Evolutionary conservation across 2,113 vertebrate genomes (phyloP).

Genomic region (Spilogale gracilis): DNA sequence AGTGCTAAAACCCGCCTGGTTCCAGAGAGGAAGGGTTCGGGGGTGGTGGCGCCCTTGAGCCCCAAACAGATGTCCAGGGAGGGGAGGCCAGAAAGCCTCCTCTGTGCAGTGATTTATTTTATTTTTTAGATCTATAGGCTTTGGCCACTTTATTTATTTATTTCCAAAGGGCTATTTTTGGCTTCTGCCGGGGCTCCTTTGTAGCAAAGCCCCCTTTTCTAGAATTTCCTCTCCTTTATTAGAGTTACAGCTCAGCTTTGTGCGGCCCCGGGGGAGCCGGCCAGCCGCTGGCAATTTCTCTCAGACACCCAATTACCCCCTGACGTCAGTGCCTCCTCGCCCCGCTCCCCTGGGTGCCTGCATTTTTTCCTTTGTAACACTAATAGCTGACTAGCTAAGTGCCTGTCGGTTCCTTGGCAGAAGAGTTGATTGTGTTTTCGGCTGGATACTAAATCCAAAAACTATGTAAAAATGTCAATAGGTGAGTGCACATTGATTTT

Average conservation of each 20-base stretch:
- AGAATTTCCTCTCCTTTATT: conserved; percentile 95
- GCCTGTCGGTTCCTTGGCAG: conserved; percentile 93
- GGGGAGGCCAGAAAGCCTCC: conserved; percentile 75
- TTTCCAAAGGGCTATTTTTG: conserved; percentile 89
- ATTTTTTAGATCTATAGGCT: conserved; percentile 80
- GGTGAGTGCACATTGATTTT: conserved; percentile 93
- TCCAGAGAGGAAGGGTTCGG: conserved; percentile 69
- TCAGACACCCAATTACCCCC: conserved; percentile 96
- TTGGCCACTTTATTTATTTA: conserved; percentile 85
- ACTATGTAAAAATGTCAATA: conserved; percentile 94
- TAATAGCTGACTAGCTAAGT: conserved; percentile 93
- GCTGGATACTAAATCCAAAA: conserved; percentile 93
- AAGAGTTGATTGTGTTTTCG: conserved; percentile 92
- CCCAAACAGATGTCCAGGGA: conserved; percentile 84
- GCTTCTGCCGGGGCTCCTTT: conserved; percentile 87
- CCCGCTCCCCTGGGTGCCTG: conserved; percentile 97
- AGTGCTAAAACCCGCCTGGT: conserved; percentile 79
- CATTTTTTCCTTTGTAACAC: conserved; percentile 93
- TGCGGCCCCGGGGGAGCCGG: conserved; percentile 91
- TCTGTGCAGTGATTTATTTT: conserved; percentile 81
- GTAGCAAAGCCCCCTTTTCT: conserved; percentile 91
- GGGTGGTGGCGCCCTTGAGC: conserved; percentile 78
- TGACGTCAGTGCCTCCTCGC: conserved; percentile 97
- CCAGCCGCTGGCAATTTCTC: conserved; percentile 97
- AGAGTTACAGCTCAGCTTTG: conserved; percentile 92